phyloP scores from a whole-genome alignment of 37 sponge, comb jelly and placozoan genomes.

The Spongia lamella region DNA sequence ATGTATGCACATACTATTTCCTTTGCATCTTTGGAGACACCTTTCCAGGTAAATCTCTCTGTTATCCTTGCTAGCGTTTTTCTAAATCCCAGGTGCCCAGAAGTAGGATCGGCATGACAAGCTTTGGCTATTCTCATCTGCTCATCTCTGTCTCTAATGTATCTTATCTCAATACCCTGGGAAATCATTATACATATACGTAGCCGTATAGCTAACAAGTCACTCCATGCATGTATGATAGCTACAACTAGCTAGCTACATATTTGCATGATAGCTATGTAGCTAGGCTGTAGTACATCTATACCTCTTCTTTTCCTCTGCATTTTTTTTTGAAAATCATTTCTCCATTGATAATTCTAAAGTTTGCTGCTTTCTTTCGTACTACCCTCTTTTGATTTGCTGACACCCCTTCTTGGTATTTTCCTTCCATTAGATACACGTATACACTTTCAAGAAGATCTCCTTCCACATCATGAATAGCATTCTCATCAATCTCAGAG shows the following conservation, averaged over 20 bases:
- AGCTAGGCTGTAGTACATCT: too few species aligned
- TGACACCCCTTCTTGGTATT: not conserved
- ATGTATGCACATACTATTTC: conserved; percentile 42
- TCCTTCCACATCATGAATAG: too few species aligned
- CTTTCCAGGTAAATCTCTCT: conserved; percentile 64
- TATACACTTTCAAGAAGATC: not conserved
- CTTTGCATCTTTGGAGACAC: conserved; percentile 51
- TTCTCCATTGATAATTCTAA: conserved; percentile 1
- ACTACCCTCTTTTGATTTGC: not conserved
- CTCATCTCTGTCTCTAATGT: not conserved
- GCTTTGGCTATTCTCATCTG: conserved; percentile 42
- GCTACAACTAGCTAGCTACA: too few species aligned
- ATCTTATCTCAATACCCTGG: not conserved
- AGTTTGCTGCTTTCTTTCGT: conserved; percentile 2
- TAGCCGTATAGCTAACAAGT: too few species aligned
- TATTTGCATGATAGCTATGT: too few species aligned
- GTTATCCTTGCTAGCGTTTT: conserved; percentile 41
- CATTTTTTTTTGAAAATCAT: not conserved
- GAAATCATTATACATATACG: too few species aligned
- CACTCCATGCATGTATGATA: too few species aligned
- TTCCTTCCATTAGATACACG: conserved; percentile 1
- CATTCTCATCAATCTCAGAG: too few species aligned
- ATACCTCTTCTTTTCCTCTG: too few species aligned
- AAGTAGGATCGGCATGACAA: conserved; percentile 66
- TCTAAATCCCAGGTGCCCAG: conserved; percentile 70